Conservation (phyloP, 30 jellyfish, hydroid and myxozoan genomes). For the Haliclystus octoradiatus region DNA sequence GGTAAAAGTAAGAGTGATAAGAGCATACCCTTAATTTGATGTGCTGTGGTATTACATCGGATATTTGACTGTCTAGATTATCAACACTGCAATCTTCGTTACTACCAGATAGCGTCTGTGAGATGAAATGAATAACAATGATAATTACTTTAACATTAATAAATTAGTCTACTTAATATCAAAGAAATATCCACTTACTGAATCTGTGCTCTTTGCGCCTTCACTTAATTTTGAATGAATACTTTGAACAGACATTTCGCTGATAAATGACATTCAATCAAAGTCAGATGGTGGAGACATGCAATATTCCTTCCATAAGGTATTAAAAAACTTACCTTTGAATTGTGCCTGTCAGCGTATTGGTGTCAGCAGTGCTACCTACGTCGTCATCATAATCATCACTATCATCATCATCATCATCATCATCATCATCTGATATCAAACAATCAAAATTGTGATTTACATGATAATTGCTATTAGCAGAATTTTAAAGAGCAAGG, state of each 20-base stretch:
- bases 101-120: conserved; percentile 69
- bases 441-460: too few species aligned
- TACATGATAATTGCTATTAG: too few species aligned
- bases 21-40: conserved; percentile 61
- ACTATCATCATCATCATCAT: background rate
- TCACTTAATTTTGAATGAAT: conserved; percentile 60
- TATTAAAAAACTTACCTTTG: background rate
- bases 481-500: too few species aligned
- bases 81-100: conserved; percentile 67
- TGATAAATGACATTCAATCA: background rate
- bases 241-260: conserved; percentile 73
- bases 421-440: too few species aligned
- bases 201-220: conserved; percentile 78
- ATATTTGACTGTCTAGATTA: conserved; percentile 68
- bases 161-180: background rate
- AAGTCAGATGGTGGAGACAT: background rate
- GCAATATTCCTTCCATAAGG: background rate
- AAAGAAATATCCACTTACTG: conserved; percentile 21
- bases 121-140: too few species aligned
- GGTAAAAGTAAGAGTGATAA: background rate
- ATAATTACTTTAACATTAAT: background rate
- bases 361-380: background rate
- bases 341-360: background rate
- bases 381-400: background rate
- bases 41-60: conserved; percentile 71